Base-by-base conservation (phyloP, 2,797 vertebrate genomes). In the Lycodopsis pacificus region DNA sequence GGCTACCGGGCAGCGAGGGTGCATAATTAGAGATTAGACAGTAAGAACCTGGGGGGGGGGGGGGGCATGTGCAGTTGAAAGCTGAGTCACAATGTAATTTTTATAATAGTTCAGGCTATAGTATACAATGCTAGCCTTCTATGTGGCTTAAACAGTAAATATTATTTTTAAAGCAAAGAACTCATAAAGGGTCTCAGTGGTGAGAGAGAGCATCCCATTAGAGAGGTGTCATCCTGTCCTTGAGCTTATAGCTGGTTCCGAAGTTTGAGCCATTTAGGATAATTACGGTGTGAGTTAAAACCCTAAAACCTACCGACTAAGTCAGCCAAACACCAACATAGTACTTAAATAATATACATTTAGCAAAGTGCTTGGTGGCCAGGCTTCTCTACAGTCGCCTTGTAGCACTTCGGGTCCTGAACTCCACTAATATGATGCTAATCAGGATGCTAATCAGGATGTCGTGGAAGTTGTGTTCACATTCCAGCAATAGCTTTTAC, bases 21-120 rank as follows among this genome's bases (percentile, higher is more conserved):
- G 40, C 54, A 65, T 81, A 80, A 78, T 79, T 65, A 78, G 68
- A 71, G 71, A 85, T 80, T 73, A 77, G 75, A 80, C 63, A 61
- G 49, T 27, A 66, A 61, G 48, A 58, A 73, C 64, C 74, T 80
- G 25, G 46, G 70, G 73, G 46, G 63, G 56, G 78, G 25, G 46
- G 70, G 73, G 46, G 63, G 56, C 27, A 2, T 42, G 36, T 65
- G 40, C 32, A 53, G 66, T 57, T 76, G 10, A 76, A 81, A 73
- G 62, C 65, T 67, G 54, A 49, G 65, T 71, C 68, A 71, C 38
- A 32, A 20, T 25, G 76, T 4, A 42, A 34, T 58, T 73, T 69
- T 62, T 40, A 17, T 46, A 58, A 58, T 48, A 46, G 40, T 66
- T 58, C 15, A 32, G 57, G 20, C n/a, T 70, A 6, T n/a, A n/a